Conservation (phyloP, 2,113 vertebrate species). For the Phaethornis superciliosus region DNA sequence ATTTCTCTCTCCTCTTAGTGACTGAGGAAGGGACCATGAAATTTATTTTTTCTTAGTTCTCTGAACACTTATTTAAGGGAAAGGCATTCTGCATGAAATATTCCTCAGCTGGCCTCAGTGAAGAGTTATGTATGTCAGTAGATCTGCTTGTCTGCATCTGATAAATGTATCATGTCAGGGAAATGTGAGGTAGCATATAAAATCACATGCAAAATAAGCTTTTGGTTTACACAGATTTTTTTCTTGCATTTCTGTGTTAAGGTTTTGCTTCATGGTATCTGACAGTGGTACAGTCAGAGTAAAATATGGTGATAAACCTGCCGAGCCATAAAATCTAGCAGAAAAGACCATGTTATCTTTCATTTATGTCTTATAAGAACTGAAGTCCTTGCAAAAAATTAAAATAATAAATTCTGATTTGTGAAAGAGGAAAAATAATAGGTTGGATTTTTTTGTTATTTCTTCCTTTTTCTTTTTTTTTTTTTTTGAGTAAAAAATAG, state of each 20-base stretch:
- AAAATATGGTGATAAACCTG: background rate
- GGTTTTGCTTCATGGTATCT: constrained; percentile 1
- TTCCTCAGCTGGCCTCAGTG: background rate
- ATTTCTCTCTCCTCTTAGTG: background rate
- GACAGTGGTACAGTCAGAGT: background rate
- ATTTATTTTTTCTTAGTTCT: background rate
- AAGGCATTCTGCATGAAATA: background rate
- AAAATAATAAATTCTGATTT: background rate
- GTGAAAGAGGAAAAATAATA: background rate
- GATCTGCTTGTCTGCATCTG: constrained; percentile 46
- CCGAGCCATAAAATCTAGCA: background rate
- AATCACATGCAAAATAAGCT: constrained; percentile 23
- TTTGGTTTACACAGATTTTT: background rate
- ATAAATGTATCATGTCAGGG: constrained; percentile 31
- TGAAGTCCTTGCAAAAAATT: background rate
- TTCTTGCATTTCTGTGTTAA: background rate
- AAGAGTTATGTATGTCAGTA: constrained; percentile 25
- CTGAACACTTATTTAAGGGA: constrained; percentile 12
- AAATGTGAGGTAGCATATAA: background rate
- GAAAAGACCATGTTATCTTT: background rate
- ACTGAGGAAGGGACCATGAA: background rate
- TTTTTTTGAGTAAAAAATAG: background rate
- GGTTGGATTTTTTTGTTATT: background rate
- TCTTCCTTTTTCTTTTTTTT: background rate
- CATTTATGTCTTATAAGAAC: background rate